These are phyloP conservation scores for Pollenia labialis DNA, from an alignment of 2,888 invertebrate genomes.

Conservation along the genomic window DNA sequence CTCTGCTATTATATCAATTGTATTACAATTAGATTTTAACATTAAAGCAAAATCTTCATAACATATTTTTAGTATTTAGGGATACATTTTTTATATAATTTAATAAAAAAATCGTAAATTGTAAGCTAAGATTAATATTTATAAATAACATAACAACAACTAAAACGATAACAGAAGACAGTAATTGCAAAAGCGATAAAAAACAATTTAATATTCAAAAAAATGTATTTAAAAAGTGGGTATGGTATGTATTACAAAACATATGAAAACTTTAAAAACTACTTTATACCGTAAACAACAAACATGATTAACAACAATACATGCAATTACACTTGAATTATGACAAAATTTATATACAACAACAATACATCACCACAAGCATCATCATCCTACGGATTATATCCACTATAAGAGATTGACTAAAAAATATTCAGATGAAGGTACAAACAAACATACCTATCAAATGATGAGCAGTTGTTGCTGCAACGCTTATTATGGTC, in stretches of 20 bases:
- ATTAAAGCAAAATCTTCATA: not conserved
- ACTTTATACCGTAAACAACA: not conserved
- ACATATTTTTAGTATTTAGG: not conserved
- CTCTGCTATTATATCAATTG: too few species aligned
- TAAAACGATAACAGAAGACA: slow-evolving; percentile 23
- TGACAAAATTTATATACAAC: slow-evolving; percentile 40
- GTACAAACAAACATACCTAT: not conserved
- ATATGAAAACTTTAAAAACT: slow-evolving; percentile 49
- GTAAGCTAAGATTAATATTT: not conserved
- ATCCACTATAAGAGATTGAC: not conserved
- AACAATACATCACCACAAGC: not conserved
- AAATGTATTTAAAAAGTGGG: not conserved
- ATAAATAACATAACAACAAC: not conserved
- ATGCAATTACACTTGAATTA: slow-evolving; percentile 69
- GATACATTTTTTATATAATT: not conserved
- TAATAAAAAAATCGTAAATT: slow-evolving; percentile 23
- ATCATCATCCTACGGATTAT: slow-evolving; percentile 25
- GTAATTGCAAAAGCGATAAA: not conserved
- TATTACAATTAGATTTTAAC: too few species aligned
- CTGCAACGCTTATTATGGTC: not conserved
- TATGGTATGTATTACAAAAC: slow-evolving; percentile 6
- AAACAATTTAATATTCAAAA: not conserved
- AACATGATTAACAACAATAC: slow-evolving; percentile 40
- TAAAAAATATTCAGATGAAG: not conserved
- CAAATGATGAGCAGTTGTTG: slow-evolving; percentile 14